Evolutionary conservation across 2,113 vertebrate genomes (phyloP), one percentile per base, ranked within the genome.

Genomic region (Anguilla japonica): DNA sequence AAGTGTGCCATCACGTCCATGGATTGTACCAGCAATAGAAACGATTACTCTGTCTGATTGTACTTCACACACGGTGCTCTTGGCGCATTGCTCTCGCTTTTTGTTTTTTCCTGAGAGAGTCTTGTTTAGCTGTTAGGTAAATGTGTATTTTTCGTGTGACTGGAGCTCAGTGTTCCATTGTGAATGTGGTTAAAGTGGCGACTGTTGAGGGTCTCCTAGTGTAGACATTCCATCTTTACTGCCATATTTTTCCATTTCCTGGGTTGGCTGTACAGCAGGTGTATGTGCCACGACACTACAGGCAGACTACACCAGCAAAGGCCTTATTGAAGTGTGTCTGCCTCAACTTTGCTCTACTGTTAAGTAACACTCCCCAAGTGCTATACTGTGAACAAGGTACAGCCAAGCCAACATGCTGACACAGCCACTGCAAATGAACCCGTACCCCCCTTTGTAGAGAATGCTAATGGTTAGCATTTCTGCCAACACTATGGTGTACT

Each of bases 221-320:
- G 85, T 79, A 86, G 89, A 84, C 88, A 91, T 93, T 93, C 89
- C 88, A 86, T 89, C 89, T 92, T 91, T 92, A 91, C 90, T 91
- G 34, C 71, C 79, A 43, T 83, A 85, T 81, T 75, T 81, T 75
- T 39, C 71, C n/a, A 75, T 22, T 57, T 88, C 50, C 29, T 63
- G 75, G 88, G 63, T 86, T 71, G 63, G 43, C 50, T 63, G 50
- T 71, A 8, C 20, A 29, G 53, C n/a, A 53, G n/a, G 79, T 26
- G 34, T 57, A 43, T 75, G 79, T 81, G 83, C n/a, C 34, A 85
- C 84, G 2, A 34, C 85, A 41, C 22, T 0, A 75, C 39, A 81
- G 29, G 79, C 22, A 56, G 40, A 79, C 75, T 53, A 87, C 87
- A 82, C 88, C 86, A 41, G 88, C 81, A 88, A 91, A 41, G 39